Percentiles rank a stretch among this genome's conserved stretches.
phyloP scores from a whole-genome alignment of 2,797 vertebrate genomes.

The Meriones psammophilus region DNA sequence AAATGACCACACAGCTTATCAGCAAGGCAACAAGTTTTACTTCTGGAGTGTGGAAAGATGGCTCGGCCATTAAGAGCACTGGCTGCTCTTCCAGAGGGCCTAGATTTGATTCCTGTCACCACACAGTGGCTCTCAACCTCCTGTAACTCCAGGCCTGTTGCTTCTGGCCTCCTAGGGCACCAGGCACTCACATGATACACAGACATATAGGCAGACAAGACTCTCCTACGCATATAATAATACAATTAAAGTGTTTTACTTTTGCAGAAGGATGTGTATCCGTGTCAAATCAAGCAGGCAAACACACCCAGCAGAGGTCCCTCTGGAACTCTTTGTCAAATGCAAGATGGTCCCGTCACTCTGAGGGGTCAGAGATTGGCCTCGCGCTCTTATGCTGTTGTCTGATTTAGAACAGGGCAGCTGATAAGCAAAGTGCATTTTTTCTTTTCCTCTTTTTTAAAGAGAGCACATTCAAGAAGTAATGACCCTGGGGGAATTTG shows the following conservation, averaged over 20 bases:
- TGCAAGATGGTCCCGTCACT: not conserved
- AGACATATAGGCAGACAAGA: not conserved
- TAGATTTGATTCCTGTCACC: not conserved
- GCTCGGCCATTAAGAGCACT: not conserved
- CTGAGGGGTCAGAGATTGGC: not conserved
- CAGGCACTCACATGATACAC: not conserved
- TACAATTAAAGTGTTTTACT: not conserved
- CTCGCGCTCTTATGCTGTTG: not conserved
- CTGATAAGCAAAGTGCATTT: not conserved
- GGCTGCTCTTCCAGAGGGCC: not conserved
- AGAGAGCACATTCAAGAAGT: not conserved
- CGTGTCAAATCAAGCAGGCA: not conserved
- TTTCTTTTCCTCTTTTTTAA: too few species aligned
- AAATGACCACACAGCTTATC: not conserved
- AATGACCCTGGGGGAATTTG: not conserved
- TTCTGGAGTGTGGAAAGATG: not conserved
- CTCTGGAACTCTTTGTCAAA: not conserved
- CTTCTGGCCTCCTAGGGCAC: not conserved
- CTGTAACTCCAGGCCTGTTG: not conserved
- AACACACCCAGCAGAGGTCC: not conserved
- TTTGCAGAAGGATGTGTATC: not conserved
- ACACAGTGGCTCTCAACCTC: not conserved
- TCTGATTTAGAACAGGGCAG: not conserved
- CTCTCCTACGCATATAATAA: not conserved
- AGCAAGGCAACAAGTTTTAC: not conserved